phyloP scores from a whole-genome alignment of 2,888 invertebrate species.

The Cryptocheilus praepositus region DNA sequence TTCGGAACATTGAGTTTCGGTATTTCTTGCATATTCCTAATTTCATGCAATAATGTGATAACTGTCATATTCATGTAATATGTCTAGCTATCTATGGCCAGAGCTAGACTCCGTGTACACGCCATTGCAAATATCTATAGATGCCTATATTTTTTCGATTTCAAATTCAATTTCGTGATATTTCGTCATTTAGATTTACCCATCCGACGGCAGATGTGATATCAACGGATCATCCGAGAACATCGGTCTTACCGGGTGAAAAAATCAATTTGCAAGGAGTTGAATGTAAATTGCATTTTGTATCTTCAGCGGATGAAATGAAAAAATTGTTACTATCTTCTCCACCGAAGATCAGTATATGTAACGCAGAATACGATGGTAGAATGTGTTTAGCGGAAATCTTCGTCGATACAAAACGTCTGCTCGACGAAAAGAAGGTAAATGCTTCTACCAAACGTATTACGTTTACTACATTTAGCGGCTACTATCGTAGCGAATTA shows the following conservation, averaged over 20 bases:
- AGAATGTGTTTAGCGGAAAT: slow-evolving; percentile 59
- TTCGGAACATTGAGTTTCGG: slow-evolving; percentile 67
- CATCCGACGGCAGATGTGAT: slow-evolving; percentile 69
- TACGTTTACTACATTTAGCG: slow-evolving; percentile 1
- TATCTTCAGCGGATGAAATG: slow-evolving; percentile 66
- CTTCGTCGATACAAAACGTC: slow-evolving; percentile 58
- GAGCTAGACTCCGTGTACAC: no score
- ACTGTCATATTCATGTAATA: no score
- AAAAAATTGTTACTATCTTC: slow-evolving; percentile 62
- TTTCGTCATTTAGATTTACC: slow-evolving; percentile 62
- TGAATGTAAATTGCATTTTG: slow-evolving; percentile 69
- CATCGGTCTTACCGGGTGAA: slow-evolving; percentile 51
- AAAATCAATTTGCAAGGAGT: slow-evolving; percentile 63
- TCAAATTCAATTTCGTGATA: no score
- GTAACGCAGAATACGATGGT: slow-evolving; percentile 50
- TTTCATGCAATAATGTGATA: not conserved
- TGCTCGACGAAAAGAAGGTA: slow-evolving; percentile 63
- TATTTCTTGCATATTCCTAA: slow-evolving; percentile 35
- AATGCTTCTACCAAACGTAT: not conserved
- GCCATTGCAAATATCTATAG: no score
- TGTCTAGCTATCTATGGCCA: no score
- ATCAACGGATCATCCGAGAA: slow-evolving; percentile 58
- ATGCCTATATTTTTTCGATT: no score
- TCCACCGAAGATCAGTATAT: slow-evolving; percentile 69
- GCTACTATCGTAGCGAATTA: slow-evolving; percentile 7